A percentile compares a stretch with the other conserved stretches of the same genome.
These are phyloP conservation scores for Habroteleia sp. DNA, from an alignment of 2,888 invertebrate species.

Conservation along the genomic window DNA sequence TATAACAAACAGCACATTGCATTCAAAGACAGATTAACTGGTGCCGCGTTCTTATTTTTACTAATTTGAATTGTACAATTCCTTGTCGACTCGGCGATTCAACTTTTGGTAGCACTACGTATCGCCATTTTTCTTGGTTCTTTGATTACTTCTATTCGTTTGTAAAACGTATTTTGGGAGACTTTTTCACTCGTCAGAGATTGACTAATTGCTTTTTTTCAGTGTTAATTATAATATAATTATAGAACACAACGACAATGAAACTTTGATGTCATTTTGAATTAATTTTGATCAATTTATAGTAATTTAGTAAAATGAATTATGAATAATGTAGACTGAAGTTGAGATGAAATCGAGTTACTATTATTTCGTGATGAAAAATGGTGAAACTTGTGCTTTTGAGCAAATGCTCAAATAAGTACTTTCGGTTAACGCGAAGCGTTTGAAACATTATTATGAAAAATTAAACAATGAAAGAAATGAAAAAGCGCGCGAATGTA, in stretches of 20 bases:
- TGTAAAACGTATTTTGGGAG: too few species aligned
- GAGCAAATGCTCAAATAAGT: slow-evolving; percentile 11
- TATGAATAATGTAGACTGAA: too few species aligned
- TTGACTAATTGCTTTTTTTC: too few species aligned
- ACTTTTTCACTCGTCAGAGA: too few species aligned
- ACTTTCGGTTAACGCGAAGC: slow-evolving; percentile 32
- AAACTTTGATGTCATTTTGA: too few species aligned
- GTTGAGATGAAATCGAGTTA: too few species aligned
- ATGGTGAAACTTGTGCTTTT: slow-evolving; percentile 51
- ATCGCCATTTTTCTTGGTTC: slow-evolving; percentile 65
- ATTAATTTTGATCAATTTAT: too few species aligned
- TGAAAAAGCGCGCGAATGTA: slow-evolving; percentile 63
- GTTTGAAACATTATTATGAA: slow-evolving; percentile 40
- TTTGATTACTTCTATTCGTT: too few species aligned
- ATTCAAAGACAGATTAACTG: slow-evolving; percentile 71
- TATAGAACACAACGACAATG: too few species aligned
- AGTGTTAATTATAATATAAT: too few species aligned
- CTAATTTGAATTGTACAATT: slow-evolving; percentile 40
- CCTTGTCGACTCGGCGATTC: slow-evolving; percentile 29
- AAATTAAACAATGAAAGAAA: slow-evolving; percentile 51
- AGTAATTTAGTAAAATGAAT: not conserved
- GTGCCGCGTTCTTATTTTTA: slow-evolving; percentile 23
- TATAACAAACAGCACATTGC: slow-evolving; percentile 80
- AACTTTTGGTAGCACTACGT: slow-evolving; percentile 15
- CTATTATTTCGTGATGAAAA: slow-evolving; percentile 38